Conservation (phyloP, 2,888 invertebrate species). For the Latrodectus elegans region DNA sequence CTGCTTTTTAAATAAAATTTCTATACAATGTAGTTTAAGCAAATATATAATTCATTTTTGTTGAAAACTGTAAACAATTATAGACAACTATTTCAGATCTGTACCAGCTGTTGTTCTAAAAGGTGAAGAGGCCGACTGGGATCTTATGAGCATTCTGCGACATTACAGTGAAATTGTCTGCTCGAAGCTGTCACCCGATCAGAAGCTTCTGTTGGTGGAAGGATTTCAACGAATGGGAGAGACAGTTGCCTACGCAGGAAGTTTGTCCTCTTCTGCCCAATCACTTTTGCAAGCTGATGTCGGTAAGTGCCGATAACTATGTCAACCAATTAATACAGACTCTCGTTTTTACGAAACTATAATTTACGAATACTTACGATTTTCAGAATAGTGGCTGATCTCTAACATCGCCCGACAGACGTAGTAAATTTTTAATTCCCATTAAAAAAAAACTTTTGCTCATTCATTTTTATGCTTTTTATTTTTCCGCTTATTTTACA, state of each 20-base stretch:
- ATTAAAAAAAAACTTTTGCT: too few relatives aligned
- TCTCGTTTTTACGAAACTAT: too few relatives aligned
- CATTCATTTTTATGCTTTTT: too few relatives aligned
- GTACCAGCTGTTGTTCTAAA: conserved; percentile 74
- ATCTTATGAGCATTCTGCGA: conserved; percentile 73
- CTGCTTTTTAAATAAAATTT: neutral
- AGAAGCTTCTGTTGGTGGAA: conserved; percentile 78
- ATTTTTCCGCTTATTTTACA: too few relatives aligned
- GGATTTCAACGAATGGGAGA: conserved; percentile 78
- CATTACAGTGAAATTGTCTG: conserved; percentile 29
- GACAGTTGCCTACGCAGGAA: conserved; percentile 79
- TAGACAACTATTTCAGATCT: neutral
- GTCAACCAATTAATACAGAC: too few relatives aligned
- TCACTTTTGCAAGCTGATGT: conserved; percentile 72
- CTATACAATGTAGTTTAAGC: neutral
- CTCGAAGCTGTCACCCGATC: conserved; percentile 69
- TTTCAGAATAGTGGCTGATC: too few relatives aligned
- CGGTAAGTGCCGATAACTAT: conserved; percentile 1
- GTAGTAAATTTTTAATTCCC: too few relatives aligned
- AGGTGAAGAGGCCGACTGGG: conserved; percentile 72
- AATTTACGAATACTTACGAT: too few relatives aligned
- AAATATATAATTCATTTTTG: too few relatives aligned
- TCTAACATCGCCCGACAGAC: too few relatives aligned
- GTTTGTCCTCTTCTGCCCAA: conserved; percentile 79
- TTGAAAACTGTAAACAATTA: neutral